Evolutionary conservation across 2,888 invertebrate species (phyloP), one percentile per base, ranked within the genome.

Genomic region (Synergus itoensis): DNA sequence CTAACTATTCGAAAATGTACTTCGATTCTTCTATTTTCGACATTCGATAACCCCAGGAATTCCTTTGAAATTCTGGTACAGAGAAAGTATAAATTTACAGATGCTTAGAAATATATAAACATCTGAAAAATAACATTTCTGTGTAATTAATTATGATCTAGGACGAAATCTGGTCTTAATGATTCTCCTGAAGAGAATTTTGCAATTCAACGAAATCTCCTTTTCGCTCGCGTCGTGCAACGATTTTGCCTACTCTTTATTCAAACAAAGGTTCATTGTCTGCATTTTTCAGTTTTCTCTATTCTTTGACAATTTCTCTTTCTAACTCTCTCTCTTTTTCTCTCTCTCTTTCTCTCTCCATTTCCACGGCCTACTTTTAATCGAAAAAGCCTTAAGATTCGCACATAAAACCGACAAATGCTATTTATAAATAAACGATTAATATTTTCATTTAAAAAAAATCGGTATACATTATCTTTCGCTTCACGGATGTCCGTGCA

Each of bases 171-270:
- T 67, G 21, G 14, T 45, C 21, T 67, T 43, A 67, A 28, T 48
- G 45, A 69, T 69, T 69, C 69, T 45, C 48, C 1, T 4, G 28
- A 28, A 69, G 16, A 69, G 48, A 28, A 48, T 53, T 69, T 69
- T 16, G 11, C 12, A 21, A 69, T 48, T 48, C 45, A 69, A 48
- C 45, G 36, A 69, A 69, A 45, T 69, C 28, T 48, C 28, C 57
- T 48, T 43, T 45, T 43, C 41, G 1, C 7, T 28, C 48, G 36
- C 12, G 67, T 28, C 45, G 14, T 18, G 16, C 9, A 69, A 69
- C 41, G 21, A 67, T 12, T 45, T 16, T 67, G 18, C 11, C 45
- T 69, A 7, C 48, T 69, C 48, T 69, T 69, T 69, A 48, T 69
- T 69, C 48, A 36, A 36, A 36, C 36, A 69, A 69, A 69, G 48